Evolutionary conservation across 2,113 vertebrate species (phyloP).

Genomic region (Oreochromis niloticus): DNA sequence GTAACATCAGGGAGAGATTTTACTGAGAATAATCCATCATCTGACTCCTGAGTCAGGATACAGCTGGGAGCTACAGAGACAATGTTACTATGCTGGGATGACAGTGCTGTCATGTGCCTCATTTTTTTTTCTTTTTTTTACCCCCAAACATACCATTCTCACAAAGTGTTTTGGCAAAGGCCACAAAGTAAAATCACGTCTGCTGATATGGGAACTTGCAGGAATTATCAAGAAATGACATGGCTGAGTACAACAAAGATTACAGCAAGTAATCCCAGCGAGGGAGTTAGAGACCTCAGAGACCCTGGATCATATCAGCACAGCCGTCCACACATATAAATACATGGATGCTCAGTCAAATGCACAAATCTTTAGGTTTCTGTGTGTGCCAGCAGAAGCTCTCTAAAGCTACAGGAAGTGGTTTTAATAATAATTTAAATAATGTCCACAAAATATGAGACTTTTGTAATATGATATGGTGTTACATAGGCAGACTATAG

Average conservation of each 20-base stretch:
- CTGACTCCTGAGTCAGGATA: slow-evolving; percentile 24
- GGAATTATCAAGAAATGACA: slow-evolving; percentile 4
- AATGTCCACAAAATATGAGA: not conserved
- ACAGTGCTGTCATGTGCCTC: slow-evolving; percentile 3
- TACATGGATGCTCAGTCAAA: not conserved
- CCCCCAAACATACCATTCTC: not conserved
- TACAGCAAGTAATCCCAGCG: not conserved
- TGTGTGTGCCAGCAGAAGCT: not conserved
- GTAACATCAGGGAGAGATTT: slow-evolving; percentile 11
- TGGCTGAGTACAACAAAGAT: not conserved
- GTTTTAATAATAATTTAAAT: not conserved
- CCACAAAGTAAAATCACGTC: not conserved
- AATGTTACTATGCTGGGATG: not conserved
- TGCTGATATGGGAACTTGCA: slow-evolving; percentile 10
- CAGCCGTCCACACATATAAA: not conserved
- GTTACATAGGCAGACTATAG: not conserved
- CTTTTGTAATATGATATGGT: not conserved
- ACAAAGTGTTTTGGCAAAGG: not conserved
- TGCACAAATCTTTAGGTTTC: not conserved
- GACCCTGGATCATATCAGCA: not conserved
- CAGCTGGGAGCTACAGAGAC: slow-evolving; percentile 25
- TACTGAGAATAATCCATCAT: slow-evolving; percentile 14
- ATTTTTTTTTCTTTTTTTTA: not conserved
- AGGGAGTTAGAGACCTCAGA: not conserved
- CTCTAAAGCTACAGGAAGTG: not conserved